phyloP scores from a whole-genome alignment of 2,888 invertebrate species.

The Cordilura impudica region DNA sequence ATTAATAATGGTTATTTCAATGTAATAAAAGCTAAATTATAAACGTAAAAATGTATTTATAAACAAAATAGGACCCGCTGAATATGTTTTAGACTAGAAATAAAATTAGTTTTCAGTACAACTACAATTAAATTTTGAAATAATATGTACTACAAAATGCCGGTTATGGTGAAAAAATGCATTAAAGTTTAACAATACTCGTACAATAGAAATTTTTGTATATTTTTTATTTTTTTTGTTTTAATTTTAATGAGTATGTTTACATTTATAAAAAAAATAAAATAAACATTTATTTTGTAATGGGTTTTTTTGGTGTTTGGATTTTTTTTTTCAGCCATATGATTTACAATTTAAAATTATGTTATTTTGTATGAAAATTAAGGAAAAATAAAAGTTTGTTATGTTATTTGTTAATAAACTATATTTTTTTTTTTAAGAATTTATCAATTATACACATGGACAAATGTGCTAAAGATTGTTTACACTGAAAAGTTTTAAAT shows the following conservation, averaged over 20 bases:
- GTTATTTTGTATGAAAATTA: not conserved
- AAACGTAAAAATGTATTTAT: slow-evolving; percentile 32
- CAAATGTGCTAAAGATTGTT: not conserved
- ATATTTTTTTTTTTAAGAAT: not conserved
- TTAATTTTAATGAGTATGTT: not conserved
- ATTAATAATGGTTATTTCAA: slow-evolving; percentile 39
- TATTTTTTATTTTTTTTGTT: not conserved
- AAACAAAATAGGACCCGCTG: slow-evolving; percentile 41
- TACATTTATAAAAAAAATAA: not conserved
- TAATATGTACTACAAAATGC: slow-evolving; percentile 47
- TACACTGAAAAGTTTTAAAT: not conserved
- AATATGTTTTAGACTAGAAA: slow-evolving; percentile 10
- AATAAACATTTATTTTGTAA: not conserved
- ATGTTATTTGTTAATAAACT: not conserved
- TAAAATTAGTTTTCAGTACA: slow-evolving; percentile 49
- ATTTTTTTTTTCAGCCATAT: not conserved
- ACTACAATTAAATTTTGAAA: slow-evolving; percentile 35
- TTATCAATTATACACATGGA: not conserved
- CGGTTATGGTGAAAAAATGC: slow-evolving; percentile 24
- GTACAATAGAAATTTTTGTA: not conserved
- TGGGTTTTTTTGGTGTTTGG: not conserved
- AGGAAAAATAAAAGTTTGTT: not conserved
- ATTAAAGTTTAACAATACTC: not conserved
- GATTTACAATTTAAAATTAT: not conserved
- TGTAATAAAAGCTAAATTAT: slow-evolving; percentile 52